Percentiles rank a stretch among this genome's conserved stretches.
These are phyloP conservation scores for Phalangium opilio DNA, from an alignment of 2,888 invertebrate species.

Conservation along the genomic window DNA sequence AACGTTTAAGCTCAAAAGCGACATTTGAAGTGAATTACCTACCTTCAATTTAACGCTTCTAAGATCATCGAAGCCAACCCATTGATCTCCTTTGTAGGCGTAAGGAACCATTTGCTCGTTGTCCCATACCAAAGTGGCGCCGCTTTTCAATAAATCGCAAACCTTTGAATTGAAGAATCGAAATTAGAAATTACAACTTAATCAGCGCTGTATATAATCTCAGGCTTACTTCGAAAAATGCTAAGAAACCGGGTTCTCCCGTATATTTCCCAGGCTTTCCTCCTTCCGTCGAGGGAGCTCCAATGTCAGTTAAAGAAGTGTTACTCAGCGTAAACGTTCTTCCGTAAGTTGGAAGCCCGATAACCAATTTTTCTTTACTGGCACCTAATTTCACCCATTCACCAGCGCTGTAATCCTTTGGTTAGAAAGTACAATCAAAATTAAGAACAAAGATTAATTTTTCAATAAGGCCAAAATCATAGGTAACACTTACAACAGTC, in stretches of 20 bases:
- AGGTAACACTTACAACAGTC: slow-evolving; percentile 53
- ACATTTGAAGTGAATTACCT: slow-evolving; percentile 16
- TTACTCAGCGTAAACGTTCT: slow-evolving; percentile 76
- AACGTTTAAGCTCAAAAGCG: slow-evolving; percentile 1
- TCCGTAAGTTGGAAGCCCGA: slow-evolving; percentile 89
- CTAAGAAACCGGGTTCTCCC: slow-evolving; percentile 81
- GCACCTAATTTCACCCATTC: slow-evolving; percentile 89
- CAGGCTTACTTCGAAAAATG: slow-evolving; percentile 64
- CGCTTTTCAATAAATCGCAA: slow-evolving; percentile 56
- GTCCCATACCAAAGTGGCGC: slow-evolving; percentile 81
- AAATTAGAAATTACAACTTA: background rate
- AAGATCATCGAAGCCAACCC: slow-evolving; percentile 91
- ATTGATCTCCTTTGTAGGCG: slow-evolving; percentile 74
- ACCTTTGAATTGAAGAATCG: slow-evolving; percentile 44
- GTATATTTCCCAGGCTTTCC: slow-evolving; percentile 74
- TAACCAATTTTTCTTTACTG: slow-evolving; percentile 81
- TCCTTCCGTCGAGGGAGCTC: slow-evolving; percentile 75
- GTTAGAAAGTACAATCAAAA: background rate
- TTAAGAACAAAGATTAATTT: background rate
- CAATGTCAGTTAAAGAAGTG: slow-evolving; percentile 75
- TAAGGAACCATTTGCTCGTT: slow-evolving; percentile 88
- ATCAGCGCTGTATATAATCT: no score
- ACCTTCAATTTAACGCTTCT: slow-evolving; percentile 81
- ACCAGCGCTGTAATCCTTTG: slow-evolving; percentile 66
- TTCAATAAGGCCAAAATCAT: background rate